These are phyloP conservation scores for Champsocephalus gunnari DNA, from an alignment of 2,797 vertebrate species.

Conservation along the genomic window DNA sequence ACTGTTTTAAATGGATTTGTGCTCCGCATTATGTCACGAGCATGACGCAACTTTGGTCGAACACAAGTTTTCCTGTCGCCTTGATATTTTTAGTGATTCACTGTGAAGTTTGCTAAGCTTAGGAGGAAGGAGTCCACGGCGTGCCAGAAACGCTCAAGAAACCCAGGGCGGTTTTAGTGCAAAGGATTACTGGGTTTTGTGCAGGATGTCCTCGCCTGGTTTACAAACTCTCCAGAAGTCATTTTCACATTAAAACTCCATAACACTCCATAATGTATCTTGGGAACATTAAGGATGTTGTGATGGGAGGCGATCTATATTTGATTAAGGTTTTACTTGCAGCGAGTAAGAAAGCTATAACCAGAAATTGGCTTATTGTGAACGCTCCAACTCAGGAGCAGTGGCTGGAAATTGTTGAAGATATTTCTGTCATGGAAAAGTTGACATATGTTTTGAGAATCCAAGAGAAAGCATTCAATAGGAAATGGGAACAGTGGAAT, in stretches of 20 bases:
- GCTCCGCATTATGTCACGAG: background rate
- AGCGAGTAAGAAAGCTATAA: too few species aligned
- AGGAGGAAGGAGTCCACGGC: background rate
- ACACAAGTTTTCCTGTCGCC: conserved; percentile 6
- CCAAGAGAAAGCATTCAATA: too few species aligned
- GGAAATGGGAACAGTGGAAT: too few species aligned
- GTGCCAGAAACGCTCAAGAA: conserved; percentile 28
- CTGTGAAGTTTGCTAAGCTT: conserved; percentile 22
- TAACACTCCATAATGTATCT: background rate
- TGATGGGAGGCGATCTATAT: too few species aligned
- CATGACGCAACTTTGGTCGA: background rate
- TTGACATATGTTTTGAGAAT: too few species aligned
- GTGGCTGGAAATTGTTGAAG: too few species aligned
- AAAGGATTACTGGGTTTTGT: conserved; percentile 49
- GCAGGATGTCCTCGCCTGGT: conserved; percentile 45
- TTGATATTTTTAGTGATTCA: conserved; percentile 34
- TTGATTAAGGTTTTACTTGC: too few species aligned
- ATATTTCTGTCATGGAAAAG: too few species aligned
- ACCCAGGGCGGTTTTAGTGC: conserved; percentile 25
- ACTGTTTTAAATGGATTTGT: background rate
- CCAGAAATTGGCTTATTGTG: too few species aligned
- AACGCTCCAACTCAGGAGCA: too few species aligned
- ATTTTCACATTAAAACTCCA: background rate
- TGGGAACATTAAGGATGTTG: too few species aligned
- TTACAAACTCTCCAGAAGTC: conserved; percentile 23